Evolutionary conservation across 2,888 invertebrate genomes (phyloP).

Genomic region (Megalurothrips usitatus): DNA sequence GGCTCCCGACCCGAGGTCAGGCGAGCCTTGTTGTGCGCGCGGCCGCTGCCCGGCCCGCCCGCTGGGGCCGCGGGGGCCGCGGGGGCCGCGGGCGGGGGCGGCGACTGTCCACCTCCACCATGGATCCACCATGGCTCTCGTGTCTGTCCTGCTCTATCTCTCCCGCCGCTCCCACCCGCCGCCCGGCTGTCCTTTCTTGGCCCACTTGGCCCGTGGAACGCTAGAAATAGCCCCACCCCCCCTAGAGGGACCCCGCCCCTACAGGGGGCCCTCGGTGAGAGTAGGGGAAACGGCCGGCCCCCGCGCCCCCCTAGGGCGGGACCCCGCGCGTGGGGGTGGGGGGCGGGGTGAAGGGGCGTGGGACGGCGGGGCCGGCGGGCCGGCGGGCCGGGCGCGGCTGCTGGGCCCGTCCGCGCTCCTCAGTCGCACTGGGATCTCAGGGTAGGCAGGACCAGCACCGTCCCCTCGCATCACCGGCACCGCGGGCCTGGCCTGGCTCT

Average conservation of each 20-base stretch:
- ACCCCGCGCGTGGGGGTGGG: constrained; percentile 32
- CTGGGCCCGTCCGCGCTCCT: background rate
- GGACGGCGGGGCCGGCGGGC: background rate
- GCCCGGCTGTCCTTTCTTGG: constrained; percentile 56
- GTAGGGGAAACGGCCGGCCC: constrained; percentile 33
- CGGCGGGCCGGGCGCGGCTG: background rate
- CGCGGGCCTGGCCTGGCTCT: too few species aligned
- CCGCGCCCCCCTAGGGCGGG: constrained; percentile 7
- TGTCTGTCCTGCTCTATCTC: background rate
- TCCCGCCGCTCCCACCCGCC: background rate
- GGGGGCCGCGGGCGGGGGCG: background rate
- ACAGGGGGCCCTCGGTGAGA: too few species aligned
- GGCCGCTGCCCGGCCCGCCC: background rate
- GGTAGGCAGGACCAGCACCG: constrained; percentile 29
- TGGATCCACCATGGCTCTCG: too few species aligned
- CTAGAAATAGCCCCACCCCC: constrained; percentile 51
- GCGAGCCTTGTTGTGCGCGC: too few species aligned
- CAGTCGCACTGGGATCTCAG: constrained; percentile 25
- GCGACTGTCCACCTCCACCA: too few species aligned
- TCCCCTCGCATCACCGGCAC: background rate
- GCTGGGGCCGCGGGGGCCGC: background rate
- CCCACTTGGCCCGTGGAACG: constrained; percentile 45
- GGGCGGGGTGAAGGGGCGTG: constrained; percentile 31
- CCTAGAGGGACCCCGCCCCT: constrained; percentile 1
- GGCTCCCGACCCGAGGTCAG: too few species aligned